Conservation (phyloP, 2,113 vertebrate species). For the Labeo catla region DNA sequence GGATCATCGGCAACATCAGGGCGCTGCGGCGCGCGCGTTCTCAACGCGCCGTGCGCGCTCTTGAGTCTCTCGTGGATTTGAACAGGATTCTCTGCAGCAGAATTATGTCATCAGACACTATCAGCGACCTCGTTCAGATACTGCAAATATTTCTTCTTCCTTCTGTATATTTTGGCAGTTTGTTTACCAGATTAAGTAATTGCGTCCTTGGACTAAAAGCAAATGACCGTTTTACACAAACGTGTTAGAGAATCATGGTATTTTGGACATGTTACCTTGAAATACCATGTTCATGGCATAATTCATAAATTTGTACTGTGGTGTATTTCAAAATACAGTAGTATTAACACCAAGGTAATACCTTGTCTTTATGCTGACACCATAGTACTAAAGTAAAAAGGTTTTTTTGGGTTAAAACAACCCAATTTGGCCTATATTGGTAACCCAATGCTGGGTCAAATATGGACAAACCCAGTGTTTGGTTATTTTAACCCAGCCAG, state of each 20-base stretch:
- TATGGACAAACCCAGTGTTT: too few relatives aligned
- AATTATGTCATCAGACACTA: neutral
- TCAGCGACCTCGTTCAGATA: neutral
- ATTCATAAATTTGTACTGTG: neutral
- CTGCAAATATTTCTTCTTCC: neutral
- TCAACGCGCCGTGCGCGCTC: slow-evolving; percentile 27
- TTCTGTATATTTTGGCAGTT: neutral
- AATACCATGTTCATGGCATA: neutral
- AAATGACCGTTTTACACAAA: neutral
- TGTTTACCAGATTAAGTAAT: neutral
- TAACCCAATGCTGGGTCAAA: too few relatives aligned
- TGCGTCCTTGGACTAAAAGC: neutral
- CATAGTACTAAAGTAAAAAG: too few relatives aligned
- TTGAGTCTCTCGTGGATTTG: neutral
- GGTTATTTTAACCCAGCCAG: too few relatives aligned
- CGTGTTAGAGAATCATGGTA: neutral
- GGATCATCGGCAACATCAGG: slow-evolving; percentile 3
- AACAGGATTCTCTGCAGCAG: neutral
- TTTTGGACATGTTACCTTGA: neutral
- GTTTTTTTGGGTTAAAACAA: too few relatives aligned
- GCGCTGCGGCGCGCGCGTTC: neutral
- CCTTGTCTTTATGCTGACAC: neutral
- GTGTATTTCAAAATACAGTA: neutral
- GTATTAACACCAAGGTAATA: neutral
- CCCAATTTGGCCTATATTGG: too few relatives aligned